Evolutionary conservation across 2,888 invertebrate species (phyloP), one percentile per base, ranked within the genome.

Genomic region (Cotesia congregata): DNA sequence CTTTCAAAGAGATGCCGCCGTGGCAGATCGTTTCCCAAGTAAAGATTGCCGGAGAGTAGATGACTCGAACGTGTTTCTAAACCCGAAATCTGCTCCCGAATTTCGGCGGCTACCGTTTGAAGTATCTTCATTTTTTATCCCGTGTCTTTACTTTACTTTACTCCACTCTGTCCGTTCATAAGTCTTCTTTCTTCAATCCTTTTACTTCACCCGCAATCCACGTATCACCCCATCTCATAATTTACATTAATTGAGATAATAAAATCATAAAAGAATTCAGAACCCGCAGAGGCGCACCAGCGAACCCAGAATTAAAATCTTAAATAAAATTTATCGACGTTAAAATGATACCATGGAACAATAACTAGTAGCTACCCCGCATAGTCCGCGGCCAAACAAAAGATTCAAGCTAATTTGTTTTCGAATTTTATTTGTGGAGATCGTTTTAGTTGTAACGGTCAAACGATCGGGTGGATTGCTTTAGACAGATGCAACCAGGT

Each of bases 401-500:
- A 15, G 41, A 9, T 40, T 41, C 2, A 68, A 6, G 17, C 41
- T 68, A 41, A 15, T 50, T 15, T 9, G 9, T 68, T 50, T 68
- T 30, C 15, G 39, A 65, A 50, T 40, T 64, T 50, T 50, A 12
- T 50, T 50, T 9, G 50, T 50, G 12, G 50, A 12, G 30, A 30
- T 30, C 30, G 30, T 30, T 30, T 30, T 30, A 30, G 30, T 77
- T 61, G 68, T 62, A 64, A 75, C 61, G 64, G 62, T 64, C 50
- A 65, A 73, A 76, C 65, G 77, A 64, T 67, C 30, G 59, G 39
- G 59, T 64, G 67, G 39, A 74, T 74, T 65, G 59, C 59, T 61
- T 61, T 40, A 75, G 77, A 79, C 86, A 85, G 83, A 86, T 85
- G 86, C 81, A 80, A 82, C 86, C 86, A 85, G 86, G 83, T 85